These are phyloP conservation scores for Oscheius sp. DNA, from an alignment of 2,888 invertebrate genomes.

Conservation along the genomic window DNA sequence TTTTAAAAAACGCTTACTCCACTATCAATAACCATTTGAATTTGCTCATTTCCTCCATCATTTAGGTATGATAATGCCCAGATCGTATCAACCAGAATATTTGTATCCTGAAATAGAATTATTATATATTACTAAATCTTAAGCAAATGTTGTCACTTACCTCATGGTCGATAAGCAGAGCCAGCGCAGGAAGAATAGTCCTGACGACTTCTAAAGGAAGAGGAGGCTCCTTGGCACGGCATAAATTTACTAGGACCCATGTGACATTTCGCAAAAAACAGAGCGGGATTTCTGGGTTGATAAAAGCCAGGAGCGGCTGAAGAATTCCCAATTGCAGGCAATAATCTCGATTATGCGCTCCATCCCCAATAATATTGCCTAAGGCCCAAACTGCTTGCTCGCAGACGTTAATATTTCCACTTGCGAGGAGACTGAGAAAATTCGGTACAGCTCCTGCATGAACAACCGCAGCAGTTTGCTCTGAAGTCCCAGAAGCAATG, in stretches of 20 bases:
- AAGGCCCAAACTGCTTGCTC: constrained; percentile 99
- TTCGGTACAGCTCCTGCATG: constrained; percentile 94
- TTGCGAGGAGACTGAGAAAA: constrained; percentile 88
- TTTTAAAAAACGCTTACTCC: constrained; percentile 72
- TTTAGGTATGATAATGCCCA: constrained; percentile 98
- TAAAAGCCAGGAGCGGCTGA: constrained; percentile 88
- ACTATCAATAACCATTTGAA: constrained; percentile 91
- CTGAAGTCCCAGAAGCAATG: constrained; percentile 96
- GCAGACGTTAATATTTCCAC: constrained; percentile 94
- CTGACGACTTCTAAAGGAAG: constrained; percentile 39
- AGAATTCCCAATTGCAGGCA: constrained; percentile 94
- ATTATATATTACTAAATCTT: neutral
- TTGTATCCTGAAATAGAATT: constrained; percentile 78
- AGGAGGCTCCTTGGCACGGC: constrained; percentile 71
- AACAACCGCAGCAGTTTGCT: constrained; percentile 83
- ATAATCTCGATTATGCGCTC: constrained; percentile 90
- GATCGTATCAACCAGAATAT: constrained; percentile 95
- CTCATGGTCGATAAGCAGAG: constrained; percentile 89
- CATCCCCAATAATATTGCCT: constrained; percentile 87
- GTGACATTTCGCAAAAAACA: constrained; percentile 95
- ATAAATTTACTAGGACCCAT: constrained; percentile 98
- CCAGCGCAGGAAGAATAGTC: constrained; percentile 87
- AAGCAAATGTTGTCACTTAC: neutral
- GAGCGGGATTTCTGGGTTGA: constrained; percentile 93
- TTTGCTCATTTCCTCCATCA: constrained; percentile 95